Conservation (phyloP, 2,888 invertebrate genomes). For the Arge pagana region DNA sequence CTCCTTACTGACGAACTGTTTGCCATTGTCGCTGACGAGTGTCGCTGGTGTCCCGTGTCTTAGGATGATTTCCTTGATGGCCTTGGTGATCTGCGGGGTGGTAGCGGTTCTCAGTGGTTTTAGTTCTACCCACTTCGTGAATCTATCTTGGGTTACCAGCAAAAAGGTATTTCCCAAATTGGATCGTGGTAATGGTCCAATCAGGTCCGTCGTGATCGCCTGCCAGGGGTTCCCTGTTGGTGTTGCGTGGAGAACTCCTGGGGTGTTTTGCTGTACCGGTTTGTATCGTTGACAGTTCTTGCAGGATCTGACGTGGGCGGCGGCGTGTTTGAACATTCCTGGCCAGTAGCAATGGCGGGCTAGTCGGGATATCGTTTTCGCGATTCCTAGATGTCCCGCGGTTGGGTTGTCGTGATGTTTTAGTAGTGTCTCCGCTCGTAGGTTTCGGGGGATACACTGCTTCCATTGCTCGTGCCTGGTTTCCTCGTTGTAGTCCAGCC, state of each 20-base stretch:
- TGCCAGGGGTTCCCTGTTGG: conserved; percentile 26
- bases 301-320: conserved; percentile 28
- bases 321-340: conserved; percentile 26
- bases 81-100: conserved; percentile 12
- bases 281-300: conserved; percentile 31
- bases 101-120: conserved; percentile 27
- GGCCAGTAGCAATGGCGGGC: conserved; percentile 33
- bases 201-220: conserved; percentile 31
- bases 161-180: conserved; percentile 26
- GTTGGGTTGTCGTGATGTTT: conserved; percentile 33
- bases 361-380: conserved; percentile 26
- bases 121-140: conserved; percentile 31
- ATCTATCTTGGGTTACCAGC: conserved; percentile 32
- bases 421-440: background rate
- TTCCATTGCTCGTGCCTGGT: conserved; percentile 30
- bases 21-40: no score
- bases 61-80: no score
- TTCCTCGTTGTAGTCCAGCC: conserved; percentile 6
- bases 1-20: no score
- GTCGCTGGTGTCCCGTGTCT: no score
- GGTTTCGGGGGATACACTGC: conserved; percentile 21
- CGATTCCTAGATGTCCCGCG: conserved; percentile 35
- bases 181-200: conserved; percentile 32
- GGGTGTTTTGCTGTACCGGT: conserved; percentile 10
- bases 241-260: conserved; percentile 27